Base-by-base conservation (phyloP, 2,797 vertebrate species). In the Sebastes dallii region DNA sequence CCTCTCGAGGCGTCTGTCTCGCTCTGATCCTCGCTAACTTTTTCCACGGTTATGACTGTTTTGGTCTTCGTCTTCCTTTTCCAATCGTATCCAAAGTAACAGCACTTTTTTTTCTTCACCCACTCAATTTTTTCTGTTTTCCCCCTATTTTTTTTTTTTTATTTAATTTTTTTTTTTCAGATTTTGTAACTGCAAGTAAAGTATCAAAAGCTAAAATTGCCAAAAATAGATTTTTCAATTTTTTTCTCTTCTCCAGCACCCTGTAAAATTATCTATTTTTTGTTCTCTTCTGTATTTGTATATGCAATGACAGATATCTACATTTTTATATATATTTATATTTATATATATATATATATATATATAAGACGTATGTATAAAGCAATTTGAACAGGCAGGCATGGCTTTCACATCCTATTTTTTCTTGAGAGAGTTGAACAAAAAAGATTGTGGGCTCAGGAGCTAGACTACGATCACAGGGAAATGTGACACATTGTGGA, bases 131-230 rank as follows among this genome's bases (percentile, higher is more conserved):
- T 77, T 77, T 68, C 82, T 73, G 69, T 80, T 90, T 87, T 93
- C 95, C 95, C 95, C 95, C 94, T 93, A 95, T 95, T 62, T 29
- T 46, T 88, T 84, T 84, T 91, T 96, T 93, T 83, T 93, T 83
- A 78, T 93, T 95, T 92, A 89, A 83, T 93, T 94, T 95, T 91
- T 96, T 96, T 96, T 96, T 95, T 92, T 93, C 29, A 0, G 95
- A 97, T 99, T 97, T 99, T 97, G 95, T 98, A 97, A 98, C 93
- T 94, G 94, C 95, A 96, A 96, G 95, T 95, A 92, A 97, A 97
- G 97, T 99, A 99, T 99, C 99, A 99, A 99, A 99, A 98, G 97
- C 98, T 99, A 99, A 96, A 98, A 98, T 98, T 98, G 98, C 95
- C 97, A 99, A 99, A 99, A 99, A 99, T 99, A 99, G 91, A 94